phyloP scores from a whole-genome alignment of 2,888 invertebrate genomes.

The Zeuzera pyrina region DNA sequence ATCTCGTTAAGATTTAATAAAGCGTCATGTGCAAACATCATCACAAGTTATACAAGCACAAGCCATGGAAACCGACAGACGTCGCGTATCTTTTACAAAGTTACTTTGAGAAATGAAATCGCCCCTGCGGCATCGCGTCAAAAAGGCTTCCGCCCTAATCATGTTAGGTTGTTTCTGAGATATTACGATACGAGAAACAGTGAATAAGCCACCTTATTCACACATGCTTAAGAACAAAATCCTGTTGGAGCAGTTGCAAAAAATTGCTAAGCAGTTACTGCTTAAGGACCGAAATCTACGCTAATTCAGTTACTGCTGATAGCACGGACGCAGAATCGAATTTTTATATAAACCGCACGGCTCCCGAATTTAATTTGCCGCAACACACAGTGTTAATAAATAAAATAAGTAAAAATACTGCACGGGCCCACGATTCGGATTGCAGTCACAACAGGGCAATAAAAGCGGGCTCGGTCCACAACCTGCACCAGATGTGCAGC shows the following conservation, averaged over 20 bases:
- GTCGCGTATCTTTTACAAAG: slow-evolving; percentile 19
- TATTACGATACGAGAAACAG: slow-evolving; percentile 23
- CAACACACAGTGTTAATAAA: slow-evolving; percentile 38
- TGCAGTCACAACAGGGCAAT: slow-evolving; percentile 60
- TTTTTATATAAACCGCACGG: slow-evolving; percentile 26
- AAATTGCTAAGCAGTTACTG: too few relatives aligned
- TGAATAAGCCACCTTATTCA: slow-evolving; percentile 4
- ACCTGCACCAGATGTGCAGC: slow-evolving; percentile 51
- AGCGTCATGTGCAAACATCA: slow-evolving; percentile 7
- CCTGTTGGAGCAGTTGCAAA: too few relatives aligned
- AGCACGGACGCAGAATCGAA: too few relatives aligned
- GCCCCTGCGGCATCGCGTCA: slow-evolving; percentile 27
- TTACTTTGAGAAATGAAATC: slow-evolving; percentile 54
- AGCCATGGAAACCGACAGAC: slow-evolving; percentile 12
- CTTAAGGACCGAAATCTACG: too few relatives aligned
- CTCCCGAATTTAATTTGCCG: slow-evolving; percentile 39
- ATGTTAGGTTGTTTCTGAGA: slow-evolving; percentile 35
- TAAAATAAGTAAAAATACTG: slow-evolving; percentile 45
- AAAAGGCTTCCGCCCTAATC: slow-evolving; percentile 38
- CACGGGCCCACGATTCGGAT: slow-evolving; percentile 34
- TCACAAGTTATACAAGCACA: slow-evolving; percentile 6
- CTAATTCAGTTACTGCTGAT: too few relatives aligned
- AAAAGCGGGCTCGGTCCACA: slow-evolving; percentile 34
- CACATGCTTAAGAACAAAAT: too few relatives aligned
- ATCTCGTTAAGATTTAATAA: slow-evolving; percentile 17